Conservation (phyloP, 2,888 invertebrate genomes). For the Leucania comma region DNA sequence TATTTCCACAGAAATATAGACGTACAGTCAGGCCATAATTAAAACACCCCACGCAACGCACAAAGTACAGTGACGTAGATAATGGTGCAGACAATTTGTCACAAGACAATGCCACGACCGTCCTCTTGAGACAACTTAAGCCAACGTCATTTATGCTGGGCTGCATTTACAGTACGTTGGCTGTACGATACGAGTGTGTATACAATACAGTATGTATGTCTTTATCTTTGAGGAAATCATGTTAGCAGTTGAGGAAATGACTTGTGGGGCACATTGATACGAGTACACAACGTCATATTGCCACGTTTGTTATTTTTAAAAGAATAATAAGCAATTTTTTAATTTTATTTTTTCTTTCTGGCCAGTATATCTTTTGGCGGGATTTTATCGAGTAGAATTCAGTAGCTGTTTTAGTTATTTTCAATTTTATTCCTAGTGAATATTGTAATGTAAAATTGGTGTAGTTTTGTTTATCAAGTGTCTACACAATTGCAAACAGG, state of each 20-base stretch:
- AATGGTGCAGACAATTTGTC: slow-evolving; percentile 66
- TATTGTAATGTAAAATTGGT: too few relatives aligned
- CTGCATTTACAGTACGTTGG: slow-evolving; percentile 43
- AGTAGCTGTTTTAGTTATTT: too few relatives aligned
- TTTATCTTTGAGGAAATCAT: neutral
- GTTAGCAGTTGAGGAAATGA: neutral
- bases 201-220: slow-evolving; percentile 12
- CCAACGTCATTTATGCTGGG: slow-evolving; percentile 52
- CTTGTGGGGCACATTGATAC: neutral
- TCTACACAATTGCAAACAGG: too few relatives aligned
- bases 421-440: too few relatives aligned
- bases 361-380: too few relatives aligned
- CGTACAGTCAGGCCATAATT: slow-evolving; percentile 32
- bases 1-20: neutral
- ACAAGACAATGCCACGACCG: slow-evolving; percentile 52
- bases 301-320: too few relatives aligned
- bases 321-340: too few relatives aligned
- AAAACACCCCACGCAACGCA: slow-evolving; percentile 32
- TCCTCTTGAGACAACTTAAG: slow-evolving; percentile 66
- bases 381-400: too few relatives aligned
- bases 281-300: neutral
- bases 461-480: too few relatives aligned
- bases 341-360: too few relatives aligned
- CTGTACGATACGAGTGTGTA: slow-evolving; percentile 1
- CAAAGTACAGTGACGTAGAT: slow-evolving; percentile 45